Evolutionary conservation across 2,888 invertebrate species (phyloP), one percentile per base, ranked within the genome.

Genomic region (Hedychridium roseum): DNA sequence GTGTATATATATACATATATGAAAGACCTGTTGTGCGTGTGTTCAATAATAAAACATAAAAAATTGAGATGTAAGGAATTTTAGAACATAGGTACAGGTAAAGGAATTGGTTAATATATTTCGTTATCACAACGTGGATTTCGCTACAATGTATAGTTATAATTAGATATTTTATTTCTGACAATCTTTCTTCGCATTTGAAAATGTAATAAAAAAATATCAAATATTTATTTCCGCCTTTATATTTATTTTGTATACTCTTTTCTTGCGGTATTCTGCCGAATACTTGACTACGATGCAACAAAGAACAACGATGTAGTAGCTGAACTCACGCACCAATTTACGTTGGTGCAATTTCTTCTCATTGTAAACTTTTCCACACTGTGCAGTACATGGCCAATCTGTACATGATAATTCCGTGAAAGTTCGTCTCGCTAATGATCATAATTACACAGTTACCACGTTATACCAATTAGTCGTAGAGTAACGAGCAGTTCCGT

Each of bases 171-270:
- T 35, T 40, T 54, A 49, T 43, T 50, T 50, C 49, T 57, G 49
- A 36, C 49, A 39, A 35, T 45, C 30, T 27, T 45, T 18, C 40
- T 20, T 43, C 54, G 50, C 48, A 51, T 43, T 60, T 51, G 44
- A 53, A 49, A 47, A 56, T 37, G 5, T 32, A 44, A 61, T 65
- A 50, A 58, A 61, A 51, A 18, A 54, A 30, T 47, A 26, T 51
- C 32, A 58, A 50, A 58, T 48, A 61, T 55, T 40, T 27, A 47
- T 46, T 36, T 32, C 12, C 49, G 54, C 39, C 36, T 57, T 53
- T 53, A 31, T 37, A 48, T 64, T 51, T 27, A 43, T 17, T 32
- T 44, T 51, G 30, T 44, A 38, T 48, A 43, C 35, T 30, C 20
- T 34, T 39, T 14, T 23, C n/a, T n/a, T n/a, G n/a, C n/a, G n/a